phyloP scores from a whole-genome alignment of 30 jellyfish, hydroid and myxozoan genomes.

The Hydractinia echinata region DNA sequence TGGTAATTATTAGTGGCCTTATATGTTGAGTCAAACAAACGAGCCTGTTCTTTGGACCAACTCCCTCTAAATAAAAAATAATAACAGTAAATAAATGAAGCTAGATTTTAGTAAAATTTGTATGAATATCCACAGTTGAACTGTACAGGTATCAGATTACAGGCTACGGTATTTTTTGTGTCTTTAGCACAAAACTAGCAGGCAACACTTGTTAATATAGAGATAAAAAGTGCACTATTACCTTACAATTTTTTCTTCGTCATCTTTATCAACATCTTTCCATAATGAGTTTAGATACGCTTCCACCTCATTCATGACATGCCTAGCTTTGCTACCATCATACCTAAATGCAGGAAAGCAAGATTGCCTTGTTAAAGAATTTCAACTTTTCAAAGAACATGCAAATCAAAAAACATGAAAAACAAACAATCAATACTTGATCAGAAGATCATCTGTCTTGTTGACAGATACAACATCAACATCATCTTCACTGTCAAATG shows the following conservation, averaged over 20 bases:
- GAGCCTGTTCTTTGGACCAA: constrained; percentile 77
- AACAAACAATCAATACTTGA: background rate
- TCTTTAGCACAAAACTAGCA: no score
- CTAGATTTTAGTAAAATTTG: background rate
- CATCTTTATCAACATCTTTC: constrained; percentile 67
- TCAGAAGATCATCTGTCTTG: background rate
- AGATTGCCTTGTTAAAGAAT: background rate
- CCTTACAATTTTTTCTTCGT: constrained; percentile 73
- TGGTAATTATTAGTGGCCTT: constrained; percentile 62
- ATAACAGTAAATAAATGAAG: background rate
- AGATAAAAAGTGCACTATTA: background rate
- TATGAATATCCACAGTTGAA: background rate
- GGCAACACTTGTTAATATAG: no score
- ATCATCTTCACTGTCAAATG: constrained; percentile 13
- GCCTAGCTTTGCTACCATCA: constrained; percentile 55
- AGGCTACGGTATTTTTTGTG: no score
- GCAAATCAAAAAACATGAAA: no score
- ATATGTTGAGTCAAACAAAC: constrained; percentile 67
- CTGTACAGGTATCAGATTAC: no score
- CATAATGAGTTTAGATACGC: constrained; percentile 50
- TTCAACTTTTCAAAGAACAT: background rate
- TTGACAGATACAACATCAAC: constrained; percentile 6
- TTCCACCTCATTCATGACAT: constrained; percentile 81
- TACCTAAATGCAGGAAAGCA: constrained; percentile 10
- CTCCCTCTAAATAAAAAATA: constrained; percentile 41